Evolutionary conservation across 2,797 vertebrate genomes (phyloP).

Genomic region (Eulemur rubriventer): DNA sequence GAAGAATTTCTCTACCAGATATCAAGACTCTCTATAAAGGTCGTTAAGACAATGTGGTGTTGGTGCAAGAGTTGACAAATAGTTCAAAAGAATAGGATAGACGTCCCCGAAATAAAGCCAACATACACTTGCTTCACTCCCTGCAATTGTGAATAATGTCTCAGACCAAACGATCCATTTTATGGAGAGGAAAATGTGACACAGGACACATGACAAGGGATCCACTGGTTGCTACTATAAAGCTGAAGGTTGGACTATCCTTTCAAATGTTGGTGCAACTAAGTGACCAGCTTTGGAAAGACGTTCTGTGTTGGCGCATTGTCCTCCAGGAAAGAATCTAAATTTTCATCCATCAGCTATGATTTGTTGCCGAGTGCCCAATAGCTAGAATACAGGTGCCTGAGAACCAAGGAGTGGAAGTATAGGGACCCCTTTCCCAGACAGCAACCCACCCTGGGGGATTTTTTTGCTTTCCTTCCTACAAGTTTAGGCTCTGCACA

Average conservation of each 20-base stretch:
- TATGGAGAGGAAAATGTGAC: neutral
- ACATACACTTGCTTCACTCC: neutral
- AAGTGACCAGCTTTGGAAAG: neutral
- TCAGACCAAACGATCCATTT: neutral
- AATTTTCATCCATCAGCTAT: neutral
- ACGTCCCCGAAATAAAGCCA: neutral
- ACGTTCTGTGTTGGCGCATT: neutral
- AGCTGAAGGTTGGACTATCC: neutral
- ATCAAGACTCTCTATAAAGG: neutral
- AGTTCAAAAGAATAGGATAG: neutral
- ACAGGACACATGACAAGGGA: neutral
- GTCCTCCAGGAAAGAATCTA: neutral
- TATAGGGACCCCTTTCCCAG: neutral
- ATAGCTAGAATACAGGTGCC: accelerated
- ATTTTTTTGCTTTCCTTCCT: neutral
- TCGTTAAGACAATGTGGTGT: neutral
- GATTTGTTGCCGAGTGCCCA: neutral
- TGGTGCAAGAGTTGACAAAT: neutral
- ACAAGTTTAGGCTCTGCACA: neutral
- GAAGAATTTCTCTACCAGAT: neutral
- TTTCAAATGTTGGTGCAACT: neutral
- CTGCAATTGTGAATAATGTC: neutral
- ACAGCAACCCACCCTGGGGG: neutral
- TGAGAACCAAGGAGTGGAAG: neutral
- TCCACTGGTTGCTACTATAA: neutral